Conservation (phyloP, 2,888 invertebrate genomes). For the Entomobrya multifasciata region DNA sequence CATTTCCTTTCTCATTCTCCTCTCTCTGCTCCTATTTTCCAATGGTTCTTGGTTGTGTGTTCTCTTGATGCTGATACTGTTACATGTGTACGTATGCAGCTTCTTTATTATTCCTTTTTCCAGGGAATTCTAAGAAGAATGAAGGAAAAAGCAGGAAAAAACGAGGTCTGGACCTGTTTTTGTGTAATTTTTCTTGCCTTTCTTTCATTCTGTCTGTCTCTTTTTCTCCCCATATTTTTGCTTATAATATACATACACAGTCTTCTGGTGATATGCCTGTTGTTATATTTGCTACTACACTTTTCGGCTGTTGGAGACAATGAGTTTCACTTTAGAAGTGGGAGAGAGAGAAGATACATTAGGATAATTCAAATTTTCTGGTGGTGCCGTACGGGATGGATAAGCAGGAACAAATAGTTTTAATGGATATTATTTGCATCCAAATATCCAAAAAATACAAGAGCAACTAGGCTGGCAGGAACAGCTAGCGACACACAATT, state of each 20-base stretch:
- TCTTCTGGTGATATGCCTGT: constrained; percentile 72
- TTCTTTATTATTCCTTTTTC: constrained; percentile 46
- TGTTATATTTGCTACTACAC: constrained; percentile 2
- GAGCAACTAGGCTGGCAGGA: background rate
- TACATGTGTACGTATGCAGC: too few relatives aligned
- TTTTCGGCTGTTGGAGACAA: constrained; percentile 67
- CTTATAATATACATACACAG: too few relatives aligned
- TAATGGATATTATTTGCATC: constrained; percentile 50
- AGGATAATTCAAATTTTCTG: constrained; percentile 66
- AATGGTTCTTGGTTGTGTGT: background rate
- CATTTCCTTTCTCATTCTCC: constrained; percentile 53
- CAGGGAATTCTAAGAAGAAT: constrained; percentile 42
- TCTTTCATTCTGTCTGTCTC: constrained; percentile 48
- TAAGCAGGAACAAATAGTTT: constrained; percentile 64
- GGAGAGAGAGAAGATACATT: constrained; percentile 46
- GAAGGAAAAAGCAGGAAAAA: constrained; percentile 46
- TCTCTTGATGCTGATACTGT: too few relatives aligned
- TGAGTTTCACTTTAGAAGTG: constrained; percentile 31
- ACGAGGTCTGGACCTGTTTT: constrained; percentile 53
- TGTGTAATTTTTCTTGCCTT: constrained; percentile 51
- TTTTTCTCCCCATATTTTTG: constrained; percentile 70
- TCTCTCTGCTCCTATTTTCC: background rate
- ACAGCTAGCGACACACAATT: background rate
- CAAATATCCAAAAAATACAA: constrained; percentile 35
- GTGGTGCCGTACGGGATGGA: constrained; percentile 57